Evolutionary conservation across 30 jellyfish, hydroid and myxozoan genomes (phyloP), one percentile per base, ranked within the genome.

Genomic region (Cassiopea xamachana): DNA sequence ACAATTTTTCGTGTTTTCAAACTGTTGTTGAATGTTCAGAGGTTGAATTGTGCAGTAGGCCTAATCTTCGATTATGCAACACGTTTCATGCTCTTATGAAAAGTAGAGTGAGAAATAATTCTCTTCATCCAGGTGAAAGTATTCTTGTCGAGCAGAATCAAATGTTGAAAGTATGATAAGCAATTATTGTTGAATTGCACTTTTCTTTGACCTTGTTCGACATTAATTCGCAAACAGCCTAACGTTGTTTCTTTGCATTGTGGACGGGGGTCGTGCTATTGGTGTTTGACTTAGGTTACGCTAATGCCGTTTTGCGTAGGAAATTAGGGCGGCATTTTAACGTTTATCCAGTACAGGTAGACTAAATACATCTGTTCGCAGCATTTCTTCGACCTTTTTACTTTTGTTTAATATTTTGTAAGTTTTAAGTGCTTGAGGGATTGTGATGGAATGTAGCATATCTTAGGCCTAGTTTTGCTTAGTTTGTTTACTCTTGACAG

Each of bases 221-320:
- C 10, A 55, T 10, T 55, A 10, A 6, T 6, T 55, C 7, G 12
- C 64, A 27, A 27, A 55, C 64, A 10, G 64, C 7, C 64, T 6
- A 55, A 10, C 64, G 39, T 27, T 55, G 7, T 55, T 55, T 55
- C 64, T 55, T 55, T 10, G 64, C 12, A 2, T 51, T 55, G 50
- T 71, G 2, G 80, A 71, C 80, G 80, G 80, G 80, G 80, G 80
- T 71, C 80, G 80, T 71, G 80, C 39, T 43, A 19, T 19, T 71
- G 80, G 58, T 71, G 80, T 51, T 71, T 51, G 80, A 51, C 39
- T n/a, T 15, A 6, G 12, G 64, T 55, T 55, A 55, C 39, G 12
- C 64, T 10, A 10, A 10, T 55, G 64, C 12, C 64, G 64, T 55
- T 6, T 3, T 3, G 64, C 64, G 64, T 55, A 55, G 12, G 64